Conservation (phyloP, 1,140 invertebrate genomes). For the Pachypeltis micranthus region DNA sequence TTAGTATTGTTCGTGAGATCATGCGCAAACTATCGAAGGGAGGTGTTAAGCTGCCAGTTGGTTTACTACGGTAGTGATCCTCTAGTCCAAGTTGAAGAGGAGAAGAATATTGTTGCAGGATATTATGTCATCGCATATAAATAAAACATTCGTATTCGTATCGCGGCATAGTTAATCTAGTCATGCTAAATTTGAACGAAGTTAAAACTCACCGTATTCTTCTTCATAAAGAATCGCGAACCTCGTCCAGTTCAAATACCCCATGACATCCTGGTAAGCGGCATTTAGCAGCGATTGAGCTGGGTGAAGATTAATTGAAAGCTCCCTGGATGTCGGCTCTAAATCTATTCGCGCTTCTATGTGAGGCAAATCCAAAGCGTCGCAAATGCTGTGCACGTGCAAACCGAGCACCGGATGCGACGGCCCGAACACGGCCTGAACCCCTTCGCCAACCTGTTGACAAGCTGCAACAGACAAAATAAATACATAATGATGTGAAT, state of each 20-base stretch:
- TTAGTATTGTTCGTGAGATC: too few relatives aligned
- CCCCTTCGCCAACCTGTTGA: constrained; percentile 47
- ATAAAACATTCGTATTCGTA: too few relatives aligned
- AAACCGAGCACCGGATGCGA: constrained; percentile 46
- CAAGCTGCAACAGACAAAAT: constrained; percentile 53
- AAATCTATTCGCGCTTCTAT: constrained; percentile 50
- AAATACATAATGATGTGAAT: too few relatives aligned
- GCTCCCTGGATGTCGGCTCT: constrained; percentile 40
- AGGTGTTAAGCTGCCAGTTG: too few relatives aligned
- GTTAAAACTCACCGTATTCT: constrained; percentile 46
- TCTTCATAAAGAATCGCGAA: constrained; percentile 62
- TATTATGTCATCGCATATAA: too few relatives aligned
- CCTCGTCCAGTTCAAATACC: constrained; percentile 56
- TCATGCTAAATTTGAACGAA: too few relatives aligned
- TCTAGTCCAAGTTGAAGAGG: too few relatives aligned
- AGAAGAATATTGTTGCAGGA: too few relatives aligned
- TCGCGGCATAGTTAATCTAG: too few relatives aligned
- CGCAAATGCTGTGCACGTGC: constrained; percentile 57
- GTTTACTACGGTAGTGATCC: too few relatives aligned
- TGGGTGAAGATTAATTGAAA: constrained; percentile 59
- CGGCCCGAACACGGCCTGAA: constrained; percentile 54
- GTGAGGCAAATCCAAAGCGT: constrained; percentile 57
- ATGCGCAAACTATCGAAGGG: too few relatives aligned
- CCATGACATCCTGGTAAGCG: constrained; percentile 53
- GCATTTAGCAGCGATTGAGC: constrained; percentile 49